phyloP scores from a whole-genome alignment of 2,888 invertebrate genomes.

The Pristionchus maxplancki region DNA sequence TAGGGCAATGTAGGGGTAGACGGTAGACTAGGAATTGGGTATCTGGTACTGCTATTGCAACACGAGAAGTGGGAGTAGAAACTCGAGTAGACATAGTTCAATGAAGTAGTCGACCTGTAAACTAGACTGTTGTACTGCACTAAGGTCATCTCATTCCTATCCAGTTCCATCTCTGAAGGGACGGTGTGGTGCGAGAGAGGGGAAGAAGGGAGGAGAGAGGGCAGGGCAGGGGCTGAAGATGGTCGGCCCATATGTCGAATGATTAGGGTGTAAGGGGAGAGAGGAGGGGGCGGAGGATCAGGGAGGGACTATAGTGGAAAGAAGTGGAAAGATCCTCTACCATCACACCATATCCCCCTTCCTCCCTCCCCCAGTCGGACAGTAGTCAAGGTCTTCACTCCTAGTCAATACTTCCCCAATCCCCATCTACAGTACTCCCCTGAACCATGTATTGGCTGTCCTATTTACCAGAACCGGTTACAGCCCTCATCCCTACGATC shows the following conservation, averaged over 20 bases:
- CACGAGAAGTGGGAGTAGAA: too few relatives aligned
- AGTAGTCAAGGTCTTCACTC: background rate
- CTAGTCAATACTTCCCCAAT: background rate
- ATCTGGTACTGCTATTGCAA: background rate
- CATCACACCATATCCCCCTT: background rate
- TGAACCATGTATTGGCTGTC: background rate
- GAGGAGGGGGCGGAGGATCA: background rate
- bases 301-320: background rate
- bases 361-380: background rate
- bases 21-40: background rate
- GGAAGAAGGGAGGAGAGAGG: background rate
- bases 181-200: background rate
- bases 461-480: slow-evolving; percentile 21
- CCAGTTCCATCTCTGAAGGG: background rate
- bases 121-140: background rate
- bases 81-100: too few relatives aligned
- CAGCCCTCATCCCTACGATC: background rate
- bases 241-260: slow-evolving; percentile 35
- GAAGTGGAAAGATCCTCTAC: slow-evolving; percentile 12
- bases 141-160: background rate
- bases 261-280: background rate
- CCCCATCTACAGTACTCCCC: background rate
- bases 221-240: background rate
- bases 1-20: background rate
- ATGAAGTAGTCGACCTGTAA: too few relatives aligned